These are phyloP conservation scores for Lepidotrigona ventralis DNA, from an alignment of 1,140 invertebrate genomes.

Conservation along the genomic window DNA sequence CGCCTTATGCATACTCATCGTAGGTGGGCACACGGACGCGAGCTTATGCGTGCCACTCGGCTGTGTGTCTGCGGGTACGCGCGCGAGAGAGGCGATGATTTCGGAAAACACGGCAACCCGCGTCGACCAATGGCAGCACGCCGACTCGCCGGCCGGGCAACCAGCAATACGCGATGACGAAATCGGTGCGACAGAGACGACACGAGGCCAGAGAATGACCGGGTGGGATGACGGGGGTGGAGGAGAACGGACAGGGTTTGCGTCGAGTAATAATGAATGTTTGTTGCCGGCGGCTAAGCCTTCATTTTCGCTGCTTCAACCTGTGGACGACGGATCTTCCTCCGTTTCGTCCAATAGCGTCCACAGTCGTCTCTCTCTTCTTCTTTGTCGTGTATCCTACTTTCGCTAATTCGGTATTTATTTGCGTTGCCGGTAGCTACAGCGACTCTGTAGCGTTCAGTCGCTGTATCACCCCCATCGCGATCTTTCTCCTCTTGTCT, in stretches of 20 bases:
- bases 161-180: slow-evolving; percentile 69
- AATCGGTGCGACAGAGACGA: slow-evolving; percentile 62
- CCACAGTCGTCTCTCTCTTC: neutral
- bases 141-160: slow-evolving; percentile 54
- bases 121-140: slow-evolving; percentile 67
- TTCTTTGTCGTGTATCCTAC: slow-evolving; percentile 9
- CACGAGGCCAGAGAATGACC: slow-evolving; percentile 57
- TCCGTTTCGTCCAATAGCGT: slow-evolving; percentile 23
- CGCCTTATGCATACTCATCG: slow-evolving; percentile 62
- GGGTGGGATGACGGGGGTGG: slow-evolving; percentile 58
- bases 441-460: too few species aligned
- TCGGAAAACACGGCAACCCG: slow-evolving; percentile 65
- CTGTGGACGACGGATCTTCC: slow-evolving; percentile 52
- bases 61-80: slow-evolving; percentile 43
- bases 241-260: slow-evolving; percentile 58
- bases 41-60: slow-evolving; percentile 35
- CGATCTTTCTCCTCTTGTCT: neutral
- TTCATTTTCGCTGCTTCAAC: slow-evolving; percentile 68
- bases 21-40: slow-evolving; percentile 45
- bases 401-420: slow-evolving; percentile 19
- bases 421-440: neutral
- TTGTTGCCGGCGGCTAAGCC: slow-evolving; percentile 67
- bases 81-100: slow-evolving; percentile 71
- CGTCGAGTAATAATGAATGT: slow-evolving; percentile 73
- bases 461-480: too few species aligned